Evolutionary conservation across 2,888 invertebrate species (phyloP), one percentile per base, ranked within the genome.

Genomic region (Morinoia aosen): DNA sequence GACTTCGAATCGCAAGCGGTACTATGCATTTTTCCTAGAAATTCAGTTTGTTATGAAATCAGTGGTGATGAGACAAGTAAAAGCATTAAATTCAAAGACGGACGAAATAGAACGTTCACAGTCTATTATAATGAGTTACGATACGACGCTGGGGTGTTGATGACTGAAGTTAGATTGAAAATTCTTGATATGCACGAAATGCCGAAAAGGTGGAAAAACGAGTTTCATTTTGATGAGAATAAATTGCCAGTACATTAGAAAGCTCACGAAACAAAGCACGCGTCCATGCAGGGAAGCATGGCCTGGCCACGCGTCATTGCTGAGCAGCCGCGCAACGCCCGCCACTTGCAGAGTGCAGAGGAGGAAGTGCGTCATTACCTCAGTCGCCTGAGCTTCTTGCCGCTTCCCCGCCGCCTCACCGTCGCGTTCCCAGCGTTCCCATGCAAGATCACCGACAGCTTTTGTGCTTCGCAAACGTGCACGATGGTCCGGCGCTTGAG

Each of bases 281-380:
- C 76, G 76, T 76, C 76, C 33, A 76, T 8, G 76, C 76, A 76
- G 8, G 76, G 33, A 33, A 76, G 76, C 19, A 76, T 76, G 76
- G 76, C 76, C 25, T 76, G 76, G 76, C 76, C 76, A 76, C 76
- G 76, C 76, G 76, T 76, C 76, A 76, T 76, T 76, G 76, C 76
- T 76, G 76, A 76, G 76, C 25, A 76, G 76, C 33, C 8, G 76
- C 76, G 19, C 76, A 25, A 76, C 76, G 76, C 76, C 76, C 76
- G 76, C 33, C 76, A 76, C 76, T 76, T 76, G 76, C 76, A 76
- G 76, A 10, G 76, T 33, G 25, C 25, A 16, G 25, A 33, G 25
- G 33, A 76, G 76, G 76, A 76, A 76, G 76, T 76, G 25, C 76
- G 76, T 33, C 76, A 76, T 76, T 76, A 76, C 10, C 76, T 76